Evolutionary conservation across 2,113 vertebrate species (phyloP), one percentile per base, ranked within the genome.

Genomic region (Carettochelys insculpta): DNA sequence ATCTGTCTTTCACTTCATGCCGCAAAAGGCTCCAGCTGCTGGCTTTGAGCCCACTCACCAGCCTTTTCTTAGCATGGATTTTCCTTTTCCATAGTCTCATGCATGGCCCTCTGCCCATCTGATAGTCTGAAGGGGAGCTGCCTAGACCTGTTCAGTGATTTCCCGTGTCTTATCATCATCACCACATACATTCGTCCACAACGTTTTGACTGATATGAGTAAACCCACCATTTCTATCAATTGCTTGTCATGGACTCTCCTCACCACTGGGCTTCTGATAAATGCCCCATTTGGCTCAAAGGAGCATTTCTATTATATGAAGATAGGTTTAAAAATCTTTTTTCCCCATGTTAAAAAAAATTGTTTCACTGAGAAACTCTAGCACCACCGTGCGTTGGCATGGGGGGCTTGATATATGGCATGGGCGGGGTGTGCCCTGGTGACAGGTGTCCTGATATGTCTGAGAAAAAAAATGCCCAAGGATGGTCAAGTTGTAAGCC

Each of bases 71-170:
- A 47, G 16, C 3, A 3, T 53, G 25, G 45, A 16, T 61, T 82
- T 85, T 83, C 19, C 7, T 27, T 29, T 81, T 38, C 41, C 31
- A 47, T 41, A n/a, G 24, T 61, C 14, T 22, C 17, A 19, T 76
- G 10, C 52, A 19, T 50, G 47, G 86, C 54, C 83, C 48, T 82
- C n/a, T 19, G 14, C 2, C 79, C 50, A 54, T 88, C 34, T 16
- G 41, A 29, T 53, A 11, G 20, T 27, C 27, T 71, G 47, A 7
- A 31, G 34, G 14, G 53, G 34, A 47, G 12, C 38, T 31, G 25
- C 16, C 41, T 73, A 53, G 8, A 17, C 4, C 4, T 75, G 0
- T 0, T 6, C 6, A 90, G 53, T 51, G 45, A 58, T 45, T 92
- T 84, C 83, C 83, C 82, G 73, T 50, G n/a, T 29, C 76, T 79